Evolutionary conservation across 2,113 vertebrate genomes (phyloP).

Genomic region (Callipepla californica): DNA sequence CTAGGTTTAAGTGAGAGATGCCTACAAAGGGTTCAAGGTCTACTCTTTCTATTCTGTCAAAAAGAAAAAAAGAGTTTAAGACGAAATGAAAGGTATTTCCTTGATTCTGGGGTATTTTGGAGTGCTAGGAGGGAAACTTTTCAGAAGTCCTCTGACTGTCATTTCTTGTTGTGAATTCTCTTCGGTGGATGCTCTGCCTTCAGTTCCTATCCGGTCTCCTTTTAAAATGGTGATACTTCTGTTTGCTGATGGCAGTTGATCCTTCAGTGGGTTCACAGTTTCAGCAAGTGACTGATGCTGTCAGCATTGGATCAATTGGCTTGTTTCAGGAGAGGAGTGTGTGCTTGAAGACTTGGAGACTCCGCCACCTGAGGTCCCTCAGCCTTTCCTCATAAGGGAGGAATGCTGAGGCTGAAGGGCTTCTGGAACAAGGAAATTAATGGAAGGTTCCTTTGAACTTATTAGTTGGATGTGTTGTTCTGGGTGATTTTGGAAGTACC

Average conservation of each 20-base stretch:
- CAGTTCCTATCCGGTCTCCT: neutral
- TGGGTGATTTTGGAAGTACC: too few relatives aligned
- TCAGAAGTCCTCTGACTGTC: neutral
- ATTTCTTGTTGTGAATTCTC: neutral
- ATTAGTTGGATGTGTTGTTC: too few relatives aligned
- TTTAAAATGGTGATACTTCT: rapidly evolving
- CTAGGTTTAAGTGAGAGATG: neutral
- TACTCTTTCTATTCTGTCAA: neutral
- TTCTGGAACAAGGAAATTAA: too few relatives aligned
- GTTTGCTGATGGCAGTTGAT: rapidly evolving
- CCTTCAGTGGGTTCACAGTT: neutral
- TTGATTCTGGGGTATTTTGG: rapidly evolving
- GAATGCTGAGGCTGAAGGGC: too few relatives aligned
- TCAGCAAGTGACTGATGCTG: neutral
- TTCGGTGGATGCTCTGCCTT: neutral
- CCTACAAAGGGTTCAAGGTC: neutral
- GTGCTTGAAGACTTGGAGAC: neutral
- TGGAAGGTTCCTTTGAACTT: too few relatives aligned
- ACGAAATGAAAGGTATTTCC: neutral
- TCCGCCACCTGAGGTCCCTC: too few relatives aligned
- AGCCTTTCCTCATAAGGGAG: too few relatives aligned
- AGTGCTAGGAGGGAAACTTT: neutral
- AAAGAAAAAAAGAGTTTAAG: neutral
- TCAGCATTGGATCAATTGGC: rapidly evolving
- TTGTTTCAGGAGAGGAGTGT: neutral